Evolutionary conservation across 2,113 vertebrate genomes (phyloP).

Genomic region (Budorcas taxicolor): DNA sequence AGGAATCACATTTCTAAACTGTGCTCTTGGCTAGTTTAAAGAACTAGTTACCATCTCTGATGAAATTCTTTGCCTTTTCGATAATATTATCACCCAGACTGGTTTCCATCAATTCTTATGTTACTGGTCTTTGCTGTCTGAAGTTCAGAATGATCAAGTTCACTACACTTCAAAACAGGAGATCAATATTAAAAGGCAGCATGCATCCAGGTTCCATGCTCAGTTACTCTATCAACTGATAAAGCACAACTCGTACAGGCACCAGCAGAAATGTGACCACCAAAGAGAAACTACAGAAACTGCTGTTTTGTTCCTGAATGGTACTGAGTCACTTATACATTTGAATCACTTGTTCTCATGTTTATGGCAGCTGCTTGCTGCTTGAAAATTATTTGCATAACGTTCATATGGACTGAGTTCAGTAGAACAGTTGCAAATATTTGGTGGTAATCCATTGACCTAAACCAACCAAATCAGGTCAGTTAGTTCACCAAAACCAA

Average conservation of each 20-base stretch:
- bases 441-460: neutral
- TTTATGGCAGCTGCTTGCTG: neutral
- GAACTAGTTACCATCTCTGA: neutral
- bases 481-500: neutral
- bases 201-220: neutral
- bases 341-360: neutral
- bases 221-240: neutral
- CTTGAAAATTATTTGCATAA: neutral
- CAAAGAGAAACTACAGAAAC: neutral
- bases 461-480: neutral
- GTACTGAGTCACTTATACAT: neutral
- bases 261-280: neutral
- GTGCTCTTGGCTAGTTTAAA: neutral
- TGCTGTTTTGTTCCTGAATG: neutral
- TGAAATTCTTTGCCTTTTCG: neutral
- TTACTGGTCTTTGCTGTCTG: neutral
- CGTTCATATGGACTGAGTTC: neutral
- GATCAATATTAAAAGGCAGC: neutral
- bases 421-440: neutral
- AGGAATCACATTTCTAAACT: neutral
- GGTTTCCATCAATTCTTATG: neutral
- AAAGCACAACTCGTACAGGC: neutral
- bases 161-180: neutral
- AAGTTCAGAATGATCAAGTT: neutral
- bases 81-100: neutral